Evolutionary conservation across 2,797 vertebrate species (phyloP).

Genomic region (Anguilla pacifica): DNA sequence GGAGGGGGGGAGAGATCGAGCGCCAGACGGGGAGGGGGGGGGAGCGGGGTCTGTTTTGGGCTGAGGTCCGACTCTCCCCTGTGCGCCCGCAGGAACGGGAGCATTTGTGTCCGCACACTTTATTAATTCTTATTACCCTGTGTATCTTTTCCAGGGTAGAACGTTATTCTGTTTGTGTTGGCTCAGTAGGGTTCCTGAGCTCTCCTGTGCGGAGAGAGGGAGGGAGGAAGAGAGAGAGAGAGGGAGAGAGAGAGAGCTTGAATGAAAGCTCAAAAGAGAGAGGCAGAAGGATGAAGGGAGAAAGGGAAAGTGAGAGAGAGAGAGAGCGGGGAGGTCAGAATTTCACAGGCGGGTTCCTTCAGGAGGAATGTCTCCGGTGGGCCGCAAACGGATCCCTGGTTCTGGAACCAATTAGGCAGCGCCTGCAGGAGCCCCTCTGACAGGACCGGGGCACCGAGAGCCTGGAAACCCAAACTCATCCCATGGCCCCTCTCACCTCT

Average conservation of each 20-base stretch:
- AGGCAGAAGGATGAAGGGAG: neutral
- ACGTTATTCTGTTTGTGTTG: constrained; percentile 49
- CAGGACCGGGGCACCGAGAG: constrained; percentile 23
- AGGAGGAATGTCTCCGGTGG: constrained; percentile 34
- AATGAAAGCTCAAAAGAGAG: constrained; percentile 14
- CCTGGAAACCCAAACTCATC: constrained; percentile 22
- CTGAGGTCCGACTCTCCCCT: constrained; percentile 22
- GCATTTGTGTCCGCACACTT: constrained; percentile 51
- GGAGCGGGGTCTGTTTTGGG: constrained; percentile 37
- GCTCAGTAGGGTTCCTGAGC: constrained; percentile 31
- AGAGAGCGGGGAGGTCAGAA: constrained; percentile 2
- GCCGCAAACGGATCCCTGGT: neutral
- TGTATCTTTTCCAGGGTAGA: constrained; percentile 44
- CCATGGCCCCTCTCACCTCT: neutral
- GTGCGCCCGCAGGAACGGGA: constrained; percentile 28
- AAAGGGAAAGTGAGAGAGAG: constrained; percentile 16
- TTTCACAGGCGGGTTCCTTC: constrained; percentile 15
- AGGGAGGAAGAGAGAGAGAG: neutral
- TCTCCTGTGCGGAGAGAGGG: constrained; percentile 39
- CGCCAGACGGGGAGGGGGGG: constrained; percentile 15
- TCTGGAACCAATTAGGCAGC: constrained; percentile 44
- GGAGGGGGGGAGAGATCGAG: constrained; percentile 14
- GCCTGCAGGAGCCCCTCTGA: constrained; percentile 27
- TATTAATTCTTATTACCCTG: constrained; percentile 53
- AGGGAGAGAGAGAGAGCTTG: neutral